A percentile compares a stretch with the other conserved stretches of the same genome.
phyloP scores from a whole-genome alignment of 2,113 vertebrate species.

The Aegotheles bennettii region DNA sequence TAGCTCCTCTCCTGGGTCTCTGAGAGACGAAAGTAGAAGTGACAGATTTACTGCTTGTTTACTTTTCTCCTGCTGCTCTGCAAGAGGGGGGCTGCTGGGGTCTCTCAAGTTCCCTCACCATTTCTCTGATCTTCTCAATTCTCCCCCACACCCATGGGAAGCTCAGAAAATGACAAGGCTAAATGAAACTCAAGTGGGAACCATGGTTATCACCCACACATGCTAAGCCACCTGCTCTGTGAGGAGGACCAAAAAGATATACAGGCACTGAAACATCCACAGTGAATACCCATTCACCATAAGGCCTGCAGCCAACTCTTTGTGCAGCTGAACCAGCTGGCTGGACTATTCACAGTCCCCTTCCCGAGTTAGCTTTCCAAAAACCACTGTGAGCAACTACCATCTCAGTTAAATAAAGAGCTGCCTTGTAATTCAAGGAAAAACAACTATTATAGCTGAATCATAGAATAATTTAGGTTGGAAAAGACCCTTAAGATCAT shows the following conservation, averaged over 20 bases:
- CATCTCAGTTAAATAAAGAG: not conserved
- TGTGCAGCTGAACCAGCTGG: not conserved
- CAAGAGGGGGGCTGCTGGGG: not conserved
- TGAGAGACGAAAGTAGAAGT: not conserved
- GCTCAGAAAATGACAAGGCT: not conserved
- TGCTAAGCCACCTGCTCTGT: not conserved
- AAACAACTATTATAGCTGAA: not conserved
- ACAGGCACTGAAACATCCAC: not conserved
- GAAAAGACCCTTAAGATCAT: not conserved
- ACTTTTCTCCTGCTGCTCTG: not conserved
- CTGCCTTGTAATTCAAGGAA: not conserved
- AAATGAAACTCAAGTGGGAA: rapidly evolving
- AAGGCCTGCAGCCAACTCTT: not conserved
- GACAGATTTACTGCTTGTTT: not conserved
- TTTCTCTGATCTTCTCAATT: not conserved
- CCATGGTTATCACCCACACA: not conserved
- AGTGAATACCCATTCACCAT: not conserved
- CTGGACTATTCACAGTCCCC: not conserved
- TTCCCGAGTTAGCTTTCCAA: not conserved
- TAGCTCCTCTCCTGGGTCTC: not conserved
- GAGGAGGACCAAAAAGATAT: not conserved
- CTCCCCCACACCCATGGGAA: not conserved
- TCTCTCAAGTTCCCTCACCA: not conserved
- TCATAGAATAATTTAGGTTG: not conserved
- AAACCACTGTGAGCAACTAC: not conserved